Conservation (phyloP, 2,888 invertebrate species). For the Hemithea aestivaria region DNA sequence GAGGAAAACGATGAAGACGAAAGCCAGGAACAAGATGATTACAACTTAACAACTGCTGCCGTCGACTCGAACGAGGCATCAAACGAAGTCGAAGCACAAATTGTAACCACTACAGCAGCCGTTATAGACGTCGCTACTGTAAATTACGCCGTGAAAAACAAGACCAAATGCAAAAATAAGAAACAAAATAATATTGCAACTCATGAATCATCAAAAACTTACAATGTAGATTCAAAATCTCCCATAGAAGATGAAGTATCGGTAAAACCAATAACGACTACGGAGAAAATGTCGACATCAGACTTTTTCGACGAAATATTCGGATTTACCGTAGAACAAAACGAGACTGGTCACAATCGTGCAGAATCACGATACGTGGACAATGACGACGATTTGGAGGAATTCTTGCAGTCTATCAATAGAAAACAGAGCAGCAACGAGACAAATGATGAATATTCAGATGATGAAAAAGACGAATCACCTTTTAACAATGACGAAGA, state of each 20-base stretch:
- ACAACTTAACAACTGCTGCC: constrained; percentile 45
- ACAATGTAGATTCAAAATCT: background rate
- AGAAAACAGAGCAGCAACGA: constrained; percentile 35
- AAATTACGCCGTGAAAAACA: constrained; percentile 47
- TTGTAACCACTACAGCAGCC: constrained; percentile 31
- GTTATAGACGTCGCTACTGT: constrained; percentile 35
- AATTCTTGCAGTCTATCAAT: constrained; percentile 52
- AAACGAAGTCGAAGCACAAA: constrained; percentile 38
- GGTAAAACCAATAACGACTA: constrained; percentile 30
- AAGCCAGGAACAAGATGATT: constrained; percentile 50
- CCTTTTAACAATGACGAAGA: constrained; percentile 30
- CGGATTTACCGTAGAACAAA: constrained; percentile 47
- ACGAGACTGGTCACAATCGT: constrained; percentile 30
- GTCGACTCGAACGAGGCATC: constrained; percentile 26
- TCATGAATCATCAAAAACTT: constrained; percentile 17
- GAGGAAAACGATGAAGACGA: constrained; percentile 30
- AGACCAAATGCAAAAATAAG: constrained; percentile 69
- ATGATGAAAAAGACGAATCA: constrained; percentile 39
- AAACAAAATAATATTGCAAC: constrained; percentile 44
- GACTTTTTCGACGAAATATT: constrained; percentile 58
- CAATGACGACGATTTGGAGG: constrained; percentile 56
- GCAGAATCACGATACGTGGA: constrained; percentile 47
- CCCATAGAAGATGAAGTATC: constrained; percentile 15
- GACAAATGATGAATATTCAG: constrained; percentile 39
- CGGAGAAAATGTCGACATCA: constrained; percentile 35